Base-by-base conservation (phyloP, 2,888 invertebrate species). In the Neoscelio sp. region DNA sequence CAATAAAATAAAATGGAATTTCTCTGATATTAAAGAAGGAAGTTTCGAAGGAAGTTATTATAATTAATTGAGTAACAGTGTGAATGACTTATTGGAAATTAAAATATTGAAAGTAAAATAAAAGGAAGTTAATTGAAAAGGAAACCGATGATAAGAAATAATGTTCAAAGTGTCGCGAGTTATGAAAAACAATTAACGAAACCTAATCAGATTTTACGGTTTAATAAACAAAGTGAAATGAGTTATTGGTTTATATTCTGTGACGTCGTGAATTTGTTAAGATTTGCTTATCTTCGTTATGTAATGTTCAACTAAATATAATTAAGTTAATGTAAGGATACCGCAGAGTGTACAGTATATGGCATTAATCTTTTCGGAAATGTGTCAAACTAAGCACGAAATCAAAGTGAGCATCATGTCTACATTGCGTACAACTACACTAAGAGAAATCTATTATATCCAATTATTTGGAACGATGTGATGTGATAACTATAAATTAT, bases 161-260 rank as follows among this genome's bases (percentile, higher is more conserved):
- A 62, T 28, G 30, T n/a, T n/a, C n/a, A n/a, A n/a, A n/a, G n/a
- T n/a, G n/a, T n/a, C n/a, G 30, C 42, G 44, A 48, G 38, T 56
- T 73, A 48, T 48, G 64, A 56, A 58, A 74, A 68, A 38, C 15
- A 0, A 12, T 13, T 13, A 50, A 65, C 48, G 52, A 70, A 65
- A 20, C 44, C n/a, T 65, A 65, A 70, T 71, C 77, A 35, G 62
- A 70, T 77, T 62, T 54, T 46, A 64, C 62, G 76, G 40, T 56
- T 68, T 52, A 35, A 15, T 64, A 40, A 52, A 38, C 68, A 54
- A 54, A 75, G 26, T 67, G 20, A 75, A 28, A 8, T 42, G 50
- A 58, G 10, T 67, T 75, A 35, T 56, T 42, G 48, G 7, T 17
- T 35, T 35, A n/a, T 17, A 17, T 30, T 74, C 30, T 4, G 33